Conservation (phyloP, 2,797 vertebrate genomes). For the Catostomus latipinnis region DNA sequence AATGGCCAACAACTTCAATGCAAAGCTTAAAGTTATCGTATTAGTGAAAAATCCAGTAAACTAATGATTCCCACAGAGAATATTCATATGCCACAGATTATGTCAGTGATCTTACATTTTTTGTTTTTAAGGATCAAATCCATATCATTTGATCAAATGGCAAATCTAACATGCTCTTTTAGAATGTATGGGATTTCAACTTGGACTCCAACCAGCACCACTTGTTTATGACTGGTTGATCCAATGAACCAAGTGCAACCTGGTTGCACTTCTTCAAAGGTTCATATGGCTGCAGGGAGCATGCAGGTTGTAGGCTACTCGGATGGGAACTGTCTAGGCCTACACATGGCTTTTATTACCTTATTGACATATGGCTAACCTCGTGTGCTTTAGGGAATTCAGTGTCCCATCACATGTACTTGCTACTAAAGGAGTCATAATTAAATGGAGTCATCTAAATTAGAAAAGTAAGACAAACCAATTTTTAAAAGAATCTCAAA, state of each 20-base stretch:
- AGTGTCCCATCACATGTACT: not conserved
- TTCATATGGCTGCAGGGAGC: constrained; percentile 7
- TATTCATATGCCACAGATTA: not conserved
- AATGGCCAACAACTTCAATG: not conserved
- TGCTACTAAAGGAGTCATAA: not conserved
- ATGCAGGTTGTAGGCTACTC: constrained; percentile 10
- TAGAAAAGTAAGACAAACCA: not conserved
- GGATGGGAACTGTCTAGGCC: not conserved
- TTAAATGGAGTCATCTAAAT: not conserved
- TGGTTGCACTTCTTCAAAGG: constrained; percentile 3
- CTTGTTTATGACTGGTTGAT: not conserved
- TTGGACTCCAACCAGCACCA: not conserved
- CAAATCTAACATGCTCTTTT: not conserved
- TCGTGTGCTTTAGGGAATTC: constrained; percentile 1
- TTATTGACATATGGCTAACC: not conserved
- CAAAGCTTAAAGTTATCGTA: not conserved
- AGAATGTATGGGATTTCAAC: not conserved
- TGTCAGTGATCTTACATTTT: not conserved
- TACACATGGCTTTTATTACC: not conserved
- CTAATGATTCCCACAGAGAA: not conserved
- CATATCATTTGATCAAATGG: not conserved
- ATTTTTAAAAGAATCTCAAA: not conserved
- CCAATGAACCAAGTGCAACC: constrained; percentile 23
- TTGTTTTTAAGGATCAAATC: not conserved
- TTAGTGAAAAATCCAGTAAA: not conserved